Evolutionary conservation across 2,888 invertebrate genomes (phyloP).

Genomic region (Oscheius onirici): DNA sequence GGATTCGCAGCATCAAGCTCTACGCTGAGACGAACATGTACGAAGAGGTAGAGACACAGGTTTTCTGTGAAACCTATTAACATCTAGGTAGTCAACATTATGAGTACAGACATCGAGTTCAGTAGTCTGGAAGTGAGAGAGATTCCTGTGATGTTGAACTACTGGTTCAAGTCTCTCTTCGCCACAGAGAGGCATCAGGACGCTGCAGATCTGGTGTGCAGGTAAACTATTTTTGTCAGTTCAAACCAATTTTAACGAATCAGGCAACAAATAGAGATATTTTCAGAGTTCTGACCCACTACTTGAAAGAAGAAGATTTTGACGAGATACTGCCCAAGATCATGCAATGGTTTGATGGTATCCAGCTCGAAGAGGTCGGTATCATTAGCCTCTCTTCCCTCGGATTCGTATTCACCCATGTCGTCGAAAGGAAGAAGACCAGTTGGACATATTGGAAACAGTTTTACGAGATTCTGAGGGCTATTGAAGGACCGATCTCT

Average conservation of each 20-base stretch:
- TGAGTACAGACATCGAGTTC: conserved; percentile 42
- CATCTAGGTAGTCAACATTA: conserved; percentile 35
- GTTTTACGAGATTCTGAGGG: conserved; percentile 11
- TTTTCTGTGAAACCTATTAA: neutral
- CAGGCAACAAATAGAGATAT: neutral
- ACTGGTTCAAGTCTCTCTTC: conserved; percentile 35
- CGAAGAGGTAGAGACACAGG: conserved; percentile 12
- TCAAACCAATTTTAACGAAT: too few species aligned
- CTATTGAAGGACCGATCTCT: conserved; percentile 7
- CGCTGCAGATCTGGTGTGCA: conserved; percentile 8
- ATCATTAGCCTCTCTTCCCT: neutral
- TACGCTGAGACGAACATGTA: conserved; percentile 11
- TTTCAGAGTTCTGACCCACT: neutral
- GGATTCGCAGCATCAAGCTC: conserved; percentile 38
- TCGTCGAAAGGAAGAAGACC: neutral
- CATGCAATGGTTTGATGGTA: neutral
- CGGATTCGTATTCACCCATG: conserved; percentile 2
- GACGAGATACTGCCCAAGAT: neutral
- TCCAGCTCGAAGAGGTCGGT: neutral
- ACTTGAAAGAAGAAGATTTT: neutral
- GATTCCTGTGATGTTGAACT: conserved; percentile 32
- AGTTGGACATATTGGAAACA: conserved; percentile 19
- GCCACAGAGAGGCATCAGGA: conserved; percentile 2
- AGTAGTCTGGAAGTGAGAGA: conserved; percentile 31
- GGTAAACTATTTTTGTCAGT: neutral